These are phyloP conservation scores for Riparia riparia DNA, from an alignment of 2,113 vertebrate genomes.

Conservation along the genomic window DNA sequence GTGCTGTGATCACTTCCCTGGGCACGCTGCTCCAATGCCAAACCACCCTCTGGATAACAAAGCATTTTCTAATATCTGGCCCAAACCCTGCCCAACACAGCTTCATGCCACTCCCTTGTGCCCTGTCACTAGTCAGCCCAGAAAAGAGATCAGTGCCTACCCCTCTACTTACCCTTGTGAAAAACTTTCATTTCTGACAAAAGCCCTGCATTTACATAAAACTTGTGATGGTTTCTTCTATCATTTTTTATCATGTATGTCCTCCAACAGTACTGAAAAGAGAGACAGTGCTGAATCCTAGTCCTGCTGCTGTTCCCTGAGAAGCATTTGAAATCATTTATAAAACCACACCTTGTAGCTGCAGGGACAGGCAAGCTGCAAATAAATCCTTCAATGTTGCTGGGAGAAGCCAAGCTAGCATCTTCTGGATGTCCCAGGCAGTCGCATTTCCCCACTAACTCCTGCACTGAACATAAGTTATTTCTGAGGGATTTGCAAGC, in stretches of 20 bases:
- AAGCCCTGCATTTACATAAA: neutral
- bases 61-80: neutral
- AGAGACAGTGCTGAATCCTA: neutral
- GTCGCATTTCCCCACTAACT: neutral
- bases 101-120: rapidly evolving
- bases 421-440: neutral
- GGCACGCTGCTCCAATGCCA: neutral
- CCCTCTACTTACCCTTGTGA: neutral
- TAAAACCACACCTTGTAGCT: neutral
- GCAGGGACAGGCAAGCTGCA: neutral
- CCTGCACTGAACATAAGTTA: neutral
- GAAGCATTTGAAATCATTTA: neutral
- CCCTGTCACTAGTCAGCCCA: neutral
- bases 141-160: neutral
- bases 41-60: neutral
- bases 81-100: neutral
- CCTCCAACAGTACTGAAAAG: neutral
- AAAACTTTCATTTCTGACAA: neutral
- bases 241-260: neutral
- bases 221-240: neutral
- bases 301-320: neutral
- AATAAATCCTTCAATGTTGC: neutral
- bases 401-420: neutral
- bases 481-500: neutral
- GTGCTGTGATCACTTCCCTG: neutral